phyloP scores from a whole-genome alignment of 2,797 vertebrate species.

The Amblyraja radiata region DNA sequence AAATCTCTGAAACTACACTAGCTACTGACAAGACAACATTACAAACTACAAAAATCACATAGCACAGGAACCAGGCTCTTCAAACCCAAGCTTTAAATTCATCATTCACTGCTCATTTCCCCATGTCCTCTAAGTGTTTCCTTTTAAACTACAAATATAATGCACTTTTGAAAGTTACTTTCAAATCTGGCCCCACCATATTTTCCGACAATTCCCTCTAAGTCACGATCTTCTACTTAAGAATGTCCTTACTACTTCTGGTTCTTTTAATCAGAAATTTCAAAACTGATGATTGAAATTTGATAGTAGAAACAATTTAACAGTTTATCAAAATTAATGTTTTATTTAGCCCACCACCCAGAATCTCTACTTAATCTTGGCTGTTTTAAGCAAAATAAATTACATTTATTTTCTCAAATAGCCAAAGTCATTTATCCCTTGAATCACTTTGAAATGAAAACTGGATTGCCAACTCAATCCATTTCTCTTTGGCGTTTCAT shows the following conservation, averaged over 20 bases:
- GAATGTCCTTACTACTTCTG: not conserved
- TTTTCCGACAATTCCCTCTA: not conserved
- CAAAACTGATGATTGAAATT: not conserved
- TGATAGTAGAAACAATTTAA: not conserved
- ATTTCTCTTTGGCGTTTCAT: not conserved
- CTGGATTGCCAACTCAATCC: not conserved
- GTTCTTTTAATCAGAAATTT: too few relatives aligned
- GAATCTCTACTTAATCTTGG: not conserved
- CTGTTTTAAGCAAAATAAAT: not conserved
- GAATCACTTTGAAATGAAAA: not conserved
- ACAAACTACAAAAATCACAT: not conserved
- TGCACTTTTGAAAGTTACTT: not conserved
- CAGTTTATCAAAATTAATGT: not conserved
- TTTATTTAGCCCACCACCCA: too few relatives aligned
- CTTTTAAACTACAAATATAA: not conserved
- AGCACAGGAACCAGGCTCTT: not conserved
- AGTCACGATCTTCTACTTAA: not conserved
- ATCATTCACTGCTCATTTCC: not conserved
- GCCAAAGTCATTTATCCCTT: not conserved
- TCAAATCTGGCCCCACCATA: not conserved
- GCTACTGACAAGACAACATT: too few relatives aligned
- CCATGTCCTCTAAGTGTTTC: not conserved
- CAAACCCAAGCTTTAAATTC: too few relatives aligned
- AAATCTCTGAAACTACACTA: not conserved
- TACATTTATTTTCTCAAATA: not conserved